Evolutionary conservation across 2,888 invertebrate species (phyloP), one percentile per base, ranked within the genome.

Genomic region (Creontiades dilutus): DNA sequence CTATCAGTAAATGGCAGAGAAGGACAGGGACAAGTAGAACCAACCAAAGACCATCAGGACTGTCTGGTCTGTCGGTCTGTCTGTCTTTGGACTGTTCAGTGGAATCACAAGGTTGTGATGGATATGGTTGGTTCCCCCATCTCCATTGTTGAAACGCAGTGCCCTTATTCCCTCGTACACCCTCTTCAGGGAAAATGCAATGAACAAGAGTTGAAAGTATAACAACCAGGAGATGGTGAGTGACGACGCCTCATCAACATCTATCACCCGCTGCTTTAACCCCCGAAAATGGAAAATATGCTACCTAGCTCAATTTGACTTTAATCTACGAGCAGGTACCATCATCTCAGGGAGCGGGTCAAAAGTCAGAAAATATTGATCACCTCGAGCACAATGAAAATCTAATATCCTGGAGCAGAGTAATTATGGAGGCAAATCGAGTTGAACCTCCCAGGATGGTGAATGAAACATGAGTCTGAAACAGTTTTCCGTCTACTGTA

Each of bases 371-470:
- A 68, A 68, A 68, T 68, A 68, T 68, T 68, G 68, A 68, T 68
- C 68, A 68, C 3, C 68, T 68, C 23, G 5, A 68, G 68, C 68
- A 68, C 68, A 68, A 68, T 68, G 68, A 68, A 68, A 68, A 68
- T 68, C 68, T 68, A 68, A 68, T 68, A 68, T 68, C 68, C 68
- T 68, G 68, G 68, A 68, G 23, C 68, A 23, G 68, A 23, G 68
- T 68, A 68, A 68, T 68, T 68, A 68, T 68, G 68, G 23, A 19
- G 23, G 68, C 68, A 68, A 68, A 68, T 68, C 23, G 68, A 68
- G 68, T 68, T 68, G 68, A 68, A 68, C 68, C 68, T 68, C 68
- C 23, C 68, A 23, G 68, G 68, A 23, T 68, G 23, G 68, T 68
- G 68, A 68, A 68, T 68, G 68, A 68, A 68, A 68, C 68, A 68